These are phyloP conservation scores for Eptatretus atami DNA, from an alignment of 2,797 vertebrate genomes.

Conservation along the genomic window DNA sequence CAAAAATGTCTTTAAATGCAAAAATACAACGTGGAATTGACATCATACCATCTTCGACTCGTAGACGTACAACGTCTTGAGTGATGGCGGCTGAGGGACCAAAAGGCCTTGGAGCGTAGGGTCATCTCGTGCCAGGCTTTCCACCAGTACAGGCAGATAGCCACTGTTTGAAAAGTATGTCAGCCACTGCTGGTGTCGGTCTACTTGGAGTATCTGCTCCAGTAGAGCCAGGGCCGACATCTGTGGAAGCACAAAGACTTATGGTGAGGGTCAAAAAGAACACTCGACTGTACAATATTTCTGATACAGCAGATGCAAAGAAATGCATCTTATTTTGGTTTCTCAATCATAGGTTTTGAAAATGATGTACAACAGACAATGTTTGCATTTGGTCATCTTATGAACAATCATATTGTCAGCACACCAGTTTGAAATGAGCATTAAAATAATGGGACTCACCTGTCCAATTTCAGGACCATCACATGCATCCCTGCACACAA, in stretches of 20 bases:
- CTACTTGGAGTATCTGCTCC: not conserved
- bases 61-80: not conserved
- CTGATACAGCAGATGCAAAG: no score
- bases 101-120: not conserved
- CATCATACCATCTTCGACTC: conserved; percentile 2
- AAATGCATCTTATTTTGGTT: no score
- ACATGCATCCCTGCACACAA: conserved; percentile 2
- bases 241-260: not conserved
- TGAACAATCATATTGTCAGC: no score
- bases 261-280: no score
- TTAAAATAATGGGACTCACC: not conserved
- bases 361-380: no score
- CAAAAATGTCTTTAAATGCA: no score
- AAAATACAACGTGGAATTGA: not conserved
- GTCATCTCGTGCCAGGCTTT: conserved; percentile 1
- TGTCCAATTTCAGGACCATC: not conserved
- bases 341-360: no score
- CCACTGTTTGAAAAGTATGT: not conserved
- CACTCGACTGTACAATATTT: no score
- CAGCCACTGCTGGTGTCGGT: conserved; percentile 4
- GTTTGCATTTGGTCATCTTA: no score
- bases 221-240: not conserved
- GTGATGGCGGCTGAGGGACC: not conserved
- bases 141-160: conserved; percentile 2
- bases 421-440: no score